A percentile compares a stretch with the other conserved stretches of the same genome.
Evolutionary conservation across 2,797 vertebrate genomes (phyloP).

Genomic region (Pangasius larnaudii): DNA sequence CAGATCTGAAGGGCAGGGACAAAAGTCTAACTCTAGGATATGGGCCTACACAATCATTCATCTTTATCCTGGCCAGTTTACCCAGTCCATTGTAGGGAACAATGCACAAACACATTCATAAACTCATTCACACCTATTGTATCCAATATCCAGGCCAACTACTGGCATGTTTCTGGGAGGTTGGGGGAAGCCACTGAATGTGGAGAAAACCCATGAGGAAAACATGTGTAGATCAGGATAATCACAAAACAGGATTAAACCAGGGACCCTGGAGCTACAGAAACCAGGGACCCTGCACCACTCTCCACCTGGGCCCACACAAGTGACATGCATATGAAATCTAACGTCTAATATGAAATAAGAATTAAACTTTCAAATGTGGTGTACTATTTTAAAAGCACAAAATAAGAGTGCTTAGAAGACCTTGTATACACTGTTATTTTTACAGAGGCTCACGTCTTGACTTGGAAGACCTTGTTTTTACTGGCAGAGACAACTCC

Average conservation of each 20-base stretch:
- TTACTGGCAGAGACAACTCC: conserved; percentile 21
- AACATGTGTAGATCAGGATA: background rate
- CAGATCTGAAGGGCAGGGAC: background rate
- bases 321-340: background rate
- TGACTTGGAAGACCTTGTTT: conserved; percentile 25
- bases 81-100: background rate
- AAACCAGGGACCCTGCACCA: too few relatives aligned
- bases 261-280: background rate
- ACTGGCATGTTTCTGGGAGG: background rate
- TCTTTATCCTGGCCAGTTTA: background rate
- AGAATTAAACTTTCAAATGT: background rate
- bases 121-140: background rate
- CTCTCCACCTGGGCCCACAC: background rate
- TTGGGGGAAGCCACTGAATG: background rate
- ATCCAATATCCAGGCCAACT: background rate
- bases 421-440: background rate
- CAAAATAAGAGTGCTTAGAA: background rate
- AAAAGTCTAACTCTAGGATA: background rate
- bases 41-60: background rate
- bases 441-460: conserved; percentile 5
- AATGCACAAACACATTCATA: background rate
- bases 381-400: conserved; percentile 6
- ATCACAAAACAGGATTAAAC: background rate
- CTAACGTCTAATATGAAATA: background rate
- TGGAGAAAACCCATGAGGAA: background rate